Evolutionary conservation across 2,113 vertebrate genomes (phyloP).

Genomic region (Genyomyrus donnyi): DNA sequence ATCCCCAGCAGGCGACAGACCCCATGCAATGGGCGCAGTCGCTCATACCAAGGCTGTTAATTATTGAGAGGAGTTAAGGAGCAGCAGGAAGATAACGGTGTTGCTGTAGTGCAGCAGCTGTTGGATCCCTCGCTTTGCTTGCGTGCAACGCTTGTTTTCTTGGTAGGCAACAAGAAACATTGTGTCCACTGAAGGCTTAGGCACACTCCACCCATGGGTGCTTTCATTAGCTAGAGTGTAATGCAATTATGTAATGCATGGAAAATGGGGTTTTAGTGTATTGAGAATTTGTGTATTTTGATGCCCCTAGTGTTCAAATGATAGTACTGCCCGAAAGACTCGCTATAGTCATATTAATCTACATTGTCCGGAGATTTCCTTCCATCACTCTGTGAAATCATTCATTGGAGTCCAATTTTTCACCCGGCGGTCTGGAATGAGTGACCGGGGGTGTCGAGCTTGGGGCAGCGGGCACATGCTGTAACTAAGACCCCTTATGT

Average conservation of each 20-base stretch:
- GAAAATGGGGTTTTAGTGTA: background rate
- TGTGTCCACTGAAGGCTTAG: background rate
- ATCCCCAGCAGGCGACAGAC: background rate
- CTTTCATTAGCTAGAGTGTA: background rate
- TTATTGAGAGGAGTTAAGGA: conserved; percentile 40
- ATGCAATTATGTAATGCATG: background rate
- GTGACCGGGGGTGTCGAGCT: background rate
- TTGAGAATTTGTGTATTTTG: background rate
- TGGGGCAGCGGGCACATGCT: background rate
- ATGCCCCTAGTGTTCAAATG: background rate
- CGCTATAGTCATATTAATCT: background rate
- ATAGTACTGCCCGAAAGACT: background rate
- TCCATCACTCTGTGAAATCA: background rate
- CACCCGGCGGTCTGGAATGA: background rate
- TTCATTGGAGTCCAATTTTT: background rate
- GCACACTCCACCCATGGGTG: background rate
- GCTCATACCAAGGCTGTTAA: conserved; percentile 23
- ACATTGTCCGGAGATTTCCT: background rate
- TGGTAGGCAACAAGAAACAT: too few relatives aligned
- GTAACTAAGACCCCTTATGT: background rate
- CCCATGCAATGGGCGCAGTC: background rate
- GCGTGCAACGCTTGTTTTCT: background rate
- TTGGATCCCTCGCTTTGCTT: background rate
- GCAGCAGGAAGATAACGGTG: background rate
- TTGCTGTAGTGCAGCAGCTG: background rate